phyloP scores from a whole-genome alignment of 2,113 vertebrate genomes.

The Thunnus thynnus region DNA sequence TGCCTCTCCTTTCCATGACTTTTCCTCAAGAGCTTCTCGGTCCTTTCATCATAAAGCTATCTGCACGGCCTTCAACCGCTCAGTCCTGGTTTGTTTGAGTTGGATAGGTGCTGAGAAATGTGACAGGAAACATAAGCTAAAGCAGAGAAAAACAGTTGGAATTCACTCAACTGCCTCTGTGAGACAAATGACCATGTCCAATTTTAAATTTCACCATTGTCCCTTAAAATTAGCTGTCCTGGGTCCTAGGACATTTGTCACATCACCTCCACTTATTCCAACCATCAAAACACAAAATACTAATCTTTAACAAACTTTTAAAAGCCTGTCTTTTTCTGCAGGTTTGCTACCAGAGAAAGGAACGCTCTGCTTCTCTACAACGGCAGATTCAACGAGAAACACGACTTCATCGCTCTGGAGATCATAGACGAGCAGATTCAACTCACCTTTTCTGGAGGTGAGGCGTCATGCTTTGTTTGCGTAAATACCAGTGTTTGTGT shows the following conservation, averaged over 20 bases:
- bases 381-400: slow-evolving; percentile 96
- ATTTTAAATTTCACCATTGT: too few relatives aligned
- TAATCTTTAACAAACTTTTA: not conserved
- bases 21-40: slow-evolving; percentile 54
- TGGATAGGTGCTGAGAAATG: slow-evolving; percentile 46
- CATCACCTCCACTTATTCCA: not conserved
- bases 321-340: slow-evolving; percentile 56
- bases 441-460: slow-evolving; percentile 97
- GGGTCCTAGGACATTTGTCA: too few relatives aligned
- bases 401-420: slow-evolving; percentile 97
- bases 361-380: slow-evolving; percentile 96
- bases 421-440: slow-evolving; percentile 96
- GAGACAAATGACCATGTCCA: not conserved
- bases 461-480: slow-evolving; percentile 31
- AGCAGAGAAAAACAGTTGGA: slow-evolving; percentile 17
- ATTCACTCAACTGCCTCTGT: not conserved
- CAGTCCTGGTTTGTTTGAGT: slow-evolving; percentile 31
- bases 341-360: slow-evolving; percentile 94
- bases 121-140: slow-evolving; percentile 37
- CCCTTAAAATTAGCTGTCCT: too few relatives aligned
- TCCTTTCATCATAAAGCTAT: slow-evolving; percentile 40
- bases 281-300: not conserved
- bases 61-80: slow-evolving; percentile 24
- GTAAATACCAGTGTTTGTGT: not conserved
- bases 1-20: slow-evolving; percentile 54